A percentile compares a stretch with the other conserved stretches of the same genome.
Evolutionary conservation across 2,113 vertebrate species (phyloP).

Genomic region (Vireo altiloquus): DNA sequence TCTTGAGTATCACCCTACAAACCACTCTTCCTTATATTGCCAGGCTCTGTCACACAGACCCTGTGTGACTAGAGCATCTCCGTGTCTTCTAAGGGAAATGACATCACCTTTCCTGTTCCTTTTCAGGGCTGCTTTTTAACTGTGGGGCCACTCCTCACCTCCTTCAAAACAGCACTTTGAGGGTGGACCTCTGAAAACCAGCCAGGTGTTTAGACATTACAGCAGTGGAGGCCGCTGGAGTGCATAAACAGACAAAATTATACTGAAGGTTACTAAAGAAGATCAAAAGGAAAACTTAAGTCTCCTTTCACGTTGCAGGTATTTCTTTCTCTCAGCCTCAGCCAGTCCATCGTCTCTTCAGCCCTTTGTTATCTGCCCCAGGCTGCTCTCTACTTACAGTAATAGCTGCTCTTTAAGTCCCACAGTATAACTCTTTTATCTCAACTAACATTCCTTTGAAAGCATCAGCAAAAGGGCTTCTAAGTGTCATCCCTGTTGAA

Average conservation of each 20-base stretch:
- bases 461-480: slow-evolving; percentile 1
- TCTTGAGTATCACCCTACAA: not conserved
- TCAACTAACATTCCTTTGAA: slow-evolving; percentile 21
- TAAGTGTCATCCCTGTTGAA: slow-evolving; percentile 14
- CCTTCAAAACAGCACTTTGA: not conserved
- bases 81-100: not conserved
- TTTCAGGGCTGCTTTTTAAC: not conserved
- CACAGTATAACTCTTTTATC: slow-evolving; percentile 21
- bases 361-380: not conserved
- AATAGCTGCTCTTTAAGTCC: slow-evolving; percentile 34
- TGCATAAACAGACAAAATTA: not conserved
- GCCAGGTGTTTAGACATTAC: not conserved
- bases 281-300: slow-evolving; percentile 25
- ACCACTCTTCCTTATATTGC: not conserved
- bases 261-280: not conserved
- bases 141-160: not conserved
- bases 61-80: not conserved
- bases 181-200: not conserved
- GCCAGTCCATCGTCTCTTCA: not conserved
- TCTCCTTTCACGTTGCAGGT: not conserved
- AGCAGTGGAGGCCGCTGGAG: not conserved
- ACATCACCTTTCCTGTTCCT: not conserved
- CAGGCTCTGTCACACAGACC: not conserved
- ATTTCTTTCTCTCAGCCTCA: not conserved
- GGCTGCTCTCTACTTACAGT: not conserved